Conservation (phyloP, 2,888 invertebrate species). For the Penaeus monodon region DNA sequence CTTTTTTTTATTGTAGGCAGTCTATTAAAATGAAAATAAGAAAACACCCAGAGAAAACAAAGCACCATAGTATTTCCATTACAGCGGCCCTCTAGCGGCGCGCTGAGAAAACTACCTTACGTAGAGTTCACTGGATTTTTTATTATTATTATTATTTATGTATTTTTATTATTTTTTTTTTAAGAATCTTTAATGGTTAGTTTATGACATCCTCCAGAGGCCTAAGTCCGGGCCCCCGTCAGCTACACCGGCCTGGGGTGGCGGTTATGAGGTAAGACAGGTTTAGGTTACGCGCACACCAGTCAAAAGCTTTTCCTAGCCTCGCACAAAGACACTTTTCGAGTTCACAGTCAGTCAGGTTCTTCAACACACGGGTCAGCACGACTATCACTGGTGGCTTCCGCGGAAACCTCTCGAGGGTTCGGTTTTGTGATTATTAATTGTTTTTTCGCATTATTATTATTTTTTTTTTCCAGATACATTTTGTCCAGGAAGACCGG, state of each 20-base stretch:
- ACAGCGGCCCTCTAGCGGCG: slow-evolving; percentile 46
- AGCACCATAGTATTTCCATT: slow-evolving; percentile 62
- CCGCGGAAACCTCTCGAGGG: slow-evolving; percentile 5
- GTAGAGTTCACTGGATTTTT: slow-evolving; percentile 55
- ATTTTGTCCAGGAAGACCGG: slow-evolving; percentile 20
- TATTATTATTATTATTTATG: slow-evolving; percentile 24
- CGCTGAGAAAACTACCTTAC: slow-evolving; percentile 55
- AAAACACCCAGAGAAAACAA: slow-evolving; percentile 63
- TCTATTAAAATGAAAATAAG: slow-evolving; percentile 50
- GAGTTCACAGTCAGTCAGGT: too few species aligned
- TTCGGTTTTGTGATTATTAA: slow-evolving; percentile 1
- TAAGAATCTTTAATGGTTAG: slow-evolving; percentile 35
- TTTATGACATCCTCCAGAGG: slow-evolving; percentile 43
- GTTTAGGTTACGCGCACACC: slow-evolving; percentile 8
- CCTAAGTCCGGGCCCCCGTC: slow-evolving; percentile 15
- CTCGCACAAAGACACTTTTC: slow-evolving; percentile 2
- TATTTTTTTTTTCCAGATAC: too few species aligned
- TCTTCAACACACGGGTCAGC: too few species aligned
- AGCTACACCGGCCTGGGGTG: slow-evolving; percentile 12
- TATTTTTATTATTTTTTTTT: too few species aligned
- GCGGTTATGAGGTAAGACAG: slow-evolving; percentile 34
- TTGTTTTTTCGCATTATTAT: too few species aligned
- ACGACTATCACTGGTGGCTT: too few species aligned
- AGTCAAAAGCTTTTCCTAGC: neutral
- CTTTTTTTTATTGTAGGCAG: slow-evolving; percentile 22